phyloP scores from a whole-genome alignment of 2,888 invertebrate species.

The Latheticus oryzae region DNA sequence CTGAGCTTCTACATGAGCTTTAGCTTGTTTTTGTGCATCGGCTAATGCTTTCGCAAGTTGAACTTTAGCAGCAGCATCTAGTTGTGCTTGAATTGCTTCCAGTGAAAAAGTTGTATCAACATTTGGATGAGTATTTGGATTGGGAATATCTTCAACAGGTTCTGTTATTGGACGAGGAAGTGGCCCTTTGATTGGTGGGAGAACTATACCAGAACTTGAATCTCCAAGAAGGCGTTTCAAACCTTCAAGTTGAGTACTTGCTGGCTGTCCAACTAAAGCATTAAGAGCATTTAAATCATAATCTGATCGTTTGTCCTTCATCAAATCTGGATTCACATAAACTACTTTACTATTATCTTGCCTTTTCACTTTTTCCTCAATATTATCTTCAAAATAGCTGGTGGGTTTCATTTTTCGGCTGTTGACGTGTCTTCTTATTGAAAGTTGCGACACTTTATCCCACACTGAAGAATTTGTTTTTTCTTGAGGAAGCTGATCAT shows the following conservation, averaged over 20 bases:
- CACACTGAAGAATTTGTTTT: conserved; percentile 8
- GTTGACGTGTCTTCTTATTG: conserved; percentile 7
- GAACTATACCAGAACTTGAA: conserved; percentile 50
- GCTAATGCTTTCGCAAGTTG: conserved; percentile 54
- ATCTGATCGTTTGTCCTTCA: conserved; percentile 41
- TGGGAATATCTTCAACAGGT: conserved; percentile 65
- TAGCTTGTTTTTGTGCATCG: conserved; percentile 56
- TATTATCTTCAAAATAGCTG: conserved; percentile 10
- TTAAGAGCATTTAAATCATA: conserved; percentile 64
- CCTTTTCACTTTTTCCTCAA: conserved; percentile 34
- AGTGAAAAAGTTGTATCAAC: conserved; percentile 44
- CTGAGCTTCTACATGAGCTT: conserved; percentile 56
- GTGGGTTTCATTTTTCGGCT: conserved; percentile 28
- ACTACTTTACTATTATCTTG: conserved; percentile 45
- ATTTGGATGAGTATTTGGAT: conserved; percentile 58
- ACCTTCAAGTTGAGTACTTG: conserved; percentile 67
- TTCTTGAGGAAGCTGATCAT: conserved; percentile 12
- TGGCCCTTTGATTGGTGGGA: conserved; percentile 41
- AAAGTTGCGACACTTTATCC: conserved; percentile 7
- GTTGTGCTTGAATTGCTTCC: conserved; percentile 54
- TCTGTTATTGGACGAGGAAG: conserved; percentile 66
- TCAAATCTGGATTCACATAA: conserved; percentile 47
- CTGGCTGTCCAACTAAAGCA: conserved; percentile 67
- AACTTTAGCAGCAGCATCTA: conserved; percentile 56
- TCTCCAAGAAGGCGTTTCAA: conserved; percentile 64